Evolutionary conservation across 2,797 vertebrate species (phyloP), one percentile per base, ranked within the genome.

Genomic region (Denticeps clupeoides): DNA sequence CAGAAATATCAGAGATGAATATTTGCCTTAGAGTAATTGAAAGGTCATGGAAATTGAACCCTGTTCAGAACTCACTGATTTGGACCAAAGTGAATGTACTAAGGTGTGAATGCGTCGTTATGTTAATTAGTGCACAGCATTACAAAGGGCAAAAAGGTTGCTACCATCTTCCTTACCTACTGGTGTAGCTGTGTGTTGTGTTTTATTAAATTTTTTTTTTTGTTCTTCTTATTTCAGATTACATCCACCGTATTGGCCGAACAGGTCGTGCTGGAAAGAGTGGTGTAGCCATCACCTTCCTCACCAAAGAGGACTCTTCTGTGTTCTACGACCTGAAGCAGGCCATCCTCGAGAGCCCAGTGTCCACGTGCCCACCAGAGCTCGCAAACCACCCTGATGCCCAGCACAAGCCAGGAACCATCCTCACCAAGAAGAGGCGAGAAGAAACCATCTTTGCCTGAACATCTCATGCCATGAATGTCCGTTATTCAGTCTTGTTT

Each of bases 271-370:
- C 94, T 0, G 94, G 94, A 47, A 97, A 98, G 87, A 97, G 93
- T 2, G 93, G 94, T 0, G 78, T 95, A 16, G 91, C 94, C 50
- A 78, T 98, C 81, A 97, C 94, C 15, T 98, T 98, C 90, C 89
- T 98, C 64, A 98, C 94, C 66, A 98, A 93, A 67, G 94, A 98
- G 73, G 94, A 97, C 68, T 84, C 90, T 0, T 76, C 87, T 0
- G 94, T 98, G 41, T 98, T 98, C 79, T 98, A 98, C 26, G 94
- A 97, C 74, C 79, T 98, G 70, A 98, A 98, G 57, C 94, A 98
- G 68, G 94, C 94, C 44, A 89, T 98, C 68, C 70, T 97, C n/a
- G 94, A 97, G 75, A 98, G 94, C 69, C 94, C 93, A 0, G 94
- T 97, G 22, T 98, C 94, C 26, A 90, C 84, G n/a, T 98, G 94